Evolutionary conservation across 2,113 vertebrate genomes (phyloP).

Genomic region (Melanotaenia duboulayi): DNA sequence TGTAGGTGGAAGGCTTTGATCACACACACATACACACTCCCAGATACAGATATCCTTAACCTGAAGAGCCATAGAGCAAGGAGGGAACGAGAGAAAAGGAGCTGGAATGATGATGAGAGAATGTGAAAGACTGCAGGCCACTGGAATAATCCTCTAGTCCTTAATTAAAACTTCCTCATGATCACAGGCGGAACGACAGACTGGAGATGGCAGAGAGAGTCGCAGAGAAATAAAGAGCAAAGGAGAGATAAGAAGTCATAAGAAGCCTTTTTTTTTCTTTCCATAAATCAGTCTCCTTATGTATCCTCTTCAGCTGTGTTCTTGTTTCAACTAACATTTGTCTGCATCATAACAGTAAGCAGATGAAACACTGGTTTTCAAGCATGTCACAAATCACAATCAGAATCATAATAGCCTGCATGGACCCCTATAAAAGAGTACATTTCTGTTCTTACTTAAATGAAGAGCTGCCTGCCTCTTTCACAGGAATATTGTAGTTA

Average conservation of each 20-base stretch:
- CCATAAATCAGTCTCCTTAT: conserved; percentile 29
- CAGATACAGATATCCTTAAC: conserved; percentile 40
- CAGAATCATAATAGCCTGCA: neutral
- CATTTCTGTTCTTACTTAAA: neutral
- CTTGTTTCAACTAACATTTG: conserved; percentile 7
- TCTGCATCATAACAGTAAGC: conserved; percentile 17
- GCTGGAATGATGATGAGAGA: conserved; percentile 61
- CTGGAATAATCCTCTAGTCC: conserved; percentile 71
- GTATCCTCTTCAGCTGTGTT: conserved; percentile 16
- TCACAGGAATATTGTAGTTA: too few species aligned
- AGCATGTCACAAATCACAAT: conserved; percentile 1
- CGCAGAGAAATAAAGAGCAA: conserved; percentile 40
- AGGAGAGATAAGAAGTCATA: conserved; percentile 26
- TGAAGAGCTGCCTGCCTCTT: neutral
- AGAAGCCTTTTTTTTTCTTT: conserved; percentile 1
- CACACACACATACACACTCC: conserved; percentile 34
- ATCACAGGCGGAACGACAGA: conserved; percentile 60
- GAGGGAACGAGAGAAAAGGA: conserved; percentile 41
- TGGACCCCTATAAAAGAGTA: conserved; percentile 2
- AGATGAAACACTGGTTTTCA: conserved; percentile 15
- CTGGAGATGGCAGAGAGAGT: conserved; percentile 26
- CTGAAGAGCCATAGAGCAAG: conserved; percentile 43
- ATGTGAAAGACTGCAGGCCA: conserved; percentile 66
- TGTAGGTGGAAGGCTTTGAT: conserved; percentile 77
- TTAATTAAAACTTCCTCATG: conserved; percentile 82